Base-by-base conservation (phyloP, 2,888 invertebrate species). In the Aphrophora alni region DNA sequence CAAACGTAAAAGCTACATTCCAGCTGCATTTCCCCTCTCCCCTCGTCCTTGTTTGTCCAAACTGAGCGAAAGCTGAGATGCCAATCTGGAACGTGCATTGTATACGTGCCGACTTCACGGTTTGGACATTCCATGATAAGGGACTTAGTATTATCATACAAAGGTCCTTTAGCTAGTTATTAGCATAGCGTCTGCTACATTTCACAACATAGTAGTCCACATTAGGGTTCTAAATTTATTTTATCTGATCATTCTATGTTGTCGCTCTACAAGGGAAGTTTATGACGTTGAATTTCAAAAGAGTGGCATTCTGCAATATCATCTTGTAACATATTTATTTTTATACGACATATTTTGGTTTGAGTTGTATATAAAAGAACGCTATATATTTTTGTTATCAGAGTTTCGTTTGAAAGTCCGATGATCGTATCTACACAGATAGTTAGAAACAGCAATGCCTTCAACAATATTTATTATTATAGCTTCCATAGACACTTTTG, bases 51-150 rank as follows among this genome's bases (percentile, higher is more conserved):
- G 59, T 59, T 59, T 59, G 59, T 59, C 59, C 59, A 21, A 59
- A 59, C 21, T 59, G 59, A 59, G 59, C 59, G 59, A 59, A 59
- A 59, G 59, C 59, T 59, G 59, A 59, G 59, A 59, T 59, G 59
- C 59, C 21, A 21, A 59, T 59, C 59, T 59, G 59, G 59, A 59
- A 59, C 59, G 59, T 59, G 59, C 59, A 59, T 59, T 59, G 59
- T 59, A 21, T 21, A 21, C 59, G 21, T n/a, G 59, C 59, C 59
- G 59, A 59, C 21, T 59, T 59, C 12, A 59, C 21, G 59, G 59
- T 59, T 21, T 7, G 59, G 59, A 59, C 59, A 21, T 21, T 21
- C 59, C 59, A 21, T 59, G 59, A 59, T 59, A 59, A 59, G 21
- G 59, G 21, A 5, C 59, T 4, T 12, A 21, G 59, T 59, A 59